These are phyloP conservation scores for Timandra comae DNA, from an alignment of 2,888 invertebrate genomes.

Conservation along the genomic window DNA sequence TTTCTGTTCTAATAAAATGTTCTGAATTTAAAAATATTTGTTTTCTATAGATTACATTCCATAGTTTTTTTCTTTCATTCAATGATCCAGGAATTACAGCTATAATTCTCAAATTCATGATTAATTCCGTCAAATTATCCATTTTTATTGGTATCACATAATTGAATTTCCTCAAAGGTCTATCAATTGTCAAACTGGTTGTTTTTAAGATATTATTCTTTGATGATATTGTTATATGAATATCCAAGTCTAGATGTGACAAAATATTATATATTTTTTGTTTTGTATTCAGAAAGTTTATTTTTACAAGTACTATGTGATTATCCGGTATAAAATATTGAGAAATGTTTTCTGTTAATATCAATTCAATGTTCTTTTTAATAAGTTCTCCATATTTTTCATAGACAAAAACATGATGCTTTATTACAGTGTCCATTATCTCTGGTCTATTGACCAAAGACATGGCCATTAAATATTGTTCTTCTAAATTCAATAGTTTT, in stretches of 20 bases:
- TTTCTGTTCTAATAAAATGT: constrained; percentile 43
- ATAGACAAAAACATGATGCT: constrained; percentile 34
- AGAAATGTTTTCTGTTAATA: constrained; percentile 37
- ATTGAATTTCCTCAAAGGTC: constrained; percentile 34
- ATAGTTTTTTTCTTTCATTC: constrained; percentile 39
- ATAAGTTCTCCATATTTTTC: constrained; percentile 48
- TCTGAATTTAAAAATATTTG: constrained; percentile 37
- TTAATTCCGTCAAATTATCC: constrained; percentile 27
- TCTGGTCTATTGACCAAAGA: constrained; percentile 53
- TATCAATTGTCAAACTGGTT: constrained; percentile 37
- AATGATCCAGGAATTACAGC: constrained; percentile 45
- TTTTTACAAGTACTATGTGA: constrained; percentile 39
- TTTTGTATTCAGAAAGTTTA: constrained; percentile 29
- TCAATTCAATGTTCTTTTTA: constrained; percentile 29
- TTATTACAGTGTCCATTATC: constrained; percentile 42
- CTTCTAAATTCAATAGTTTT: constrained; percentile 39
- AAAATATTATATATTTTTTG: constrained; percentile 36
- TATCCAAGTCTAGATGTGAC: constrained; percentile 33
- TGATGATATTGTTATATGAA: constrained; percentile 43
- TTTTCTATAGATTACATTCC: constrained; percentile 43
- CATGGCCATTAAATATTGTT: constrained; percentile 44
- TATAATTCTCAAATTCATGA: constrained; percentile 41
- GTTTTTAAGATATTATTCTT: constrained; percentile 38
- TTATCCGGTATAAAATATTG: constrained; percentile 42
- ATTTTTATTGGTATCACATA: constrained; percentile 39